Evolutionary conservation across 2,888 invertebrate genomes (phyloP).

Genomic region (Bedellia somnulentella): DNA sequence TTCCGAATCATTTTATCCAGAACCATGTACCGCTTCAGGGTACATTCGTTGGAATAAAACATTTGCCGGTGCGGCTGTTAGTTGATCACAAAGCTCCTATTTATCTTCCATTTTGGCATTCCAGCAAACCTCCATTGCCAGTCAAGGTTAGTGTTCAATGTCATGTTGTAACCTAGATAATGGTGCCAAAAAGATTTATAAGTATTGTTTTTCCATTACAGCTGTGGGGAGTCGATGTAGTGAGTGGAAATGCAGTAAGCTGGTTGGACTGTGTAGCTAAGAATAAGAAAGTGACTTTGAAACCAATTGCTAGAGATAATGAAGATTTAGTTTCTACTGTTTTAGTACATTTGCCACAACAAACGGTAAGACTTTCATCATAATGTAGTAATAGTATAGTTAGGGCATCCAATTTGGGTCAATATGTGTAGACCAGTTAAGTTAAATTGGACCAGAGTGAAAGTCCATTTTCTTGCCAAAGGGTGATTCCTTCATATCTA

Average conservation of each 20-base stretch:
- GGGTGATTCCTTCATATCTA: too few species aligned
- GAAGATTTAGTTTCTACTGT: slow-evolving; percentile 46
- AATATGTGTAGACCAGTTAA: too few species aligned
- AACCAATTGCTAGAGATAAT: slow-evolving; percentile 43
- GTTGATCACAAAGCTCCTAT: slow-evolving; percentile 61
- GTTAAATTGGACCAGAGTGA: too few species aligned
- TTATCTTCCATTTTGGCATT: slow-evolving; percentile 54
- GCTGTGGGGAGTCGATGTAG: slow-evolving; percentile 53
- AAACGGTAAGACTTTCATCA: slow-evolving; percentile 34
- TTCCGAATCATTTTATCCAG: slow-evolving; percentile 60
- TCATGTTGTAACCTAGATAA: slow-evolving; percentile 1
- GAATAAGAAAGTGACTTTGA: slow-evolving; percentile 44
- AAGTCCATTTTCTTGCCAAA: too few species aligned
- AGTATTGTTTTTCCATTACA: slow-evolving; percentile 18
- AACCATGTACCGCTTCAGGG: slow-evolving; percentile 54
- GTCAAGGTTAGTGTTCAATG: slow-evolving; percentile 36
- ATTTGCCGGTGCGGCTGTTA: slow-evolving; percentile 47
- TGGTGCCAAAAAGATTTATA: slow-evolving; percentile 9
- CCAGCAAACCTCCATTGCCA: slow-evolving; percentile 47
- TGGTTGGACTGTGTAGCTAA: slow-evolving; percentile 62
- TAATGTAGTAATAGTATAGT: too few species aligned
- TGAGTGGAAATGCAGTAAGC: slow-evolving; percentile 54
- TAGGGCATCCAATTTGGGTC: too few species aligned
- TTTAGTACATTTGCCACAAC: slow-evolving; percentile 39
- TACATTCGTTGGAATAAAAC: slow-evolving; percentile 50